Evolutionary conservation across 1,140 invertebrate species (phyloP).

Genomic region (Drosophila arizonae): DNA sequence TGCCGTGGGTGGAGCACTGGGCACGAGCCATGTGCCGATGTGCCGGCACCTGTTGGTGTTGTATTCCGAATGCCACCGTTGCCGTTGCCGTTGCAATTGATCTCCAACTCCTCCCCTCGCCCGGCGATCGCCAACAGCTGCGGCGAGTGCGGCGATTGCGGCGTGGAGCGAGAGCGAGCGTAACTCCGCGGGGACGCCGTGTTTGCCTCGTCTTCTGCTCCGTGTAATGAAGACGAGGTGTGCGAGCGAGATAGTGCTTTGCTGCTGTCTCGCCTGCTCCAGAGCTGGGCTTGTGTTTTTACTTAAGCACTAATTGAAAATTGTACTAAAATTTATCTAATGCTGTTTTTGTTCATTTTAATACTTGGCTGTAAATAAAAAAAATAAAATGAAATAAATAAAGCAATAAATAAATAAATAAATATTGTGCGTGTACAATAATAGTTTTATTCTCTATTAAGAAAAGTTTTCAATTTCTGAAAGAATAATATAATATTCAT

Average conservation of each 20-base stretch:
- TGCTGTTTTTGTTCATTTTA: constrained; percentile 45
- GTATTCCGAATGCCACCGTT: background rate
- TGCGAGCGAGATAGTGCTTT: constrained; percentile 3
- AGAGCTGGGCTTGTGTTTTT: constrained; percentile 9
- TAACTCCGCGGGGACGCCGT: constrained; percentile 73
- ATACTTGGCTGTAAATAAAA: constrained; percentile 63
- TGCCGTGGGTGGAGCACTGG: constrained; percentile 64
- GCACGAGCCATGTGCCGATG: constrained; percentile 33
- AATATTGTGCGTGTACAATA: background rate
- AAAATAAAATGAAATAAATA: background rate
- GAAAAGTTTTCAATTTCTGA: background rate
- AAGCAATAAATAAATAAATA: background rate
- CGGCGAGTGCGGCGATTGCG: constrained; percentile 73
- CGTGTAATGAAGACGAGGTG: background rate
- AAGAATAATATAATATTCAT: no score
- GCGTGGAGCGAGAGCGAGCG: constrained; percentile 70
- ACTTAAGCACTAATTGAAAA: constrained; percentile 31
- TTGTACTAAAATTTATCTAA: constrained; percentile 66
- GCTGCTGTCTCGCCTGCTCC: constrained; percentile 6
- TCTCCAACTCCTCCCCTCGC: constrained; percentile 20
- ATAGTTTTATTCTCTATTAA: background rate
- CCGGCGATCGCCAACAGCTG: constrained; percentile 54
- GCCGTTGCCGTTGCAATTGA: constrained; percentile 4
- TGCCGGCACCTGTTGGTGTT: constrained; percentile 18
- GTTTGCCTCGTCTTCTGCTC: constrained; percentile 47